These are phyloP conservation scores for Amphiprion percula DNA, from an alignment of 2,113 vertebrate species.

Conservation along the genomic window DNA sequence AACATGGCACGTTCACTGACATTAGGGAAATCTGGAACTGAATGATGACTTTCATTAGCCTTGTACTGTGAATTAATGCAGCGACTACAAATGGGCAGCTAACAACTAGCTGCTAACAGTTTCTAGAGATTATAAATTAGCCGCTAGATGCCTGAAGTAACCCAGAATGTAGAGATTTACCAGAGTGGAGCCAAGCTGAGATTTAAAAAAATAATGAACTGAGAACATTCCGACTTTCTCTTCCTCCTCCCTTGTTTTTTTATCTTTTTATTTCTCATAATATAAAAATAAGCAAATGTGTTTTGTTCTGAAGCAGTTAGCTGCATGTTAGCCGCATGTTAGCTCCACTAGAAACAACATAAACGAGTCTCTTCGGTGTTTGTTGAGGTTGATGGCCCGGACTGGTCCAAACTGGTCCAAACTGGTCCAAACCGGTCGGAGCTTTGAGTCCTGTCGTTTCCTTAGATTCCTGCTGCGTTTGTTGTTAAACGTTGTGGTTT, in stretches of 20 bases:
- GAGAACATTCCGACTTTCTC: conserved; percentile 15
- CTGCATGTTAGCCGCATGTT: background rate
- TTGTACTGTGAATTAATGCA: background rate
- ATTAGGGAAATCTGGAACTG: no score
- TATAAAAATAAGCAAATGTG: background rate
- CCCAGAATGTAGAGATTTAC: background rate
- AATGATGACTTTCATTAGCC: no score
- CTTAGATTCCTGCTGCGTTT: no score
- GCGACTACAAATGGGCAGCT: background rate
- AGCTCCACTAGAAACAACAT: background rate
- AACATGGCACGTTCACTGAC: no score
- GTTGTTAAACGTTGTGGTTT: no score
- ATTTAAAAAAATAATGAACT: conserved; percentile 7
- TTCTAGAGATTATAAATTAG: background rate
- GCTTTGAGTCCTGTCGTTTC: no score
- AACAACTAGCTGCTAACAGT: conserved; percentile 25
- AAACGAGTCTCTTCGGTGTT: background rate
- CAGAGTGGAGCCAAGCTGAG: background rate
- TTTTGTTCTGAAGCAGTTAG: background rate
- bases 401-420: no score
- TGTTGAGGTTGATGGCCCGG: no score
- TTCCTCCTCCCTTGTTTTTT: background rate
- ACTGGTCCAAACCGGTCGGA: no score
- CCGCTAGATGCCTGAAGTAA: conserved; percentile 16
- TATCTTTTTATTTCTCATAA: background rate